Conservation (phyloP, 2,113 vertebrate species). For the Cyprinus carpio region DNA sequence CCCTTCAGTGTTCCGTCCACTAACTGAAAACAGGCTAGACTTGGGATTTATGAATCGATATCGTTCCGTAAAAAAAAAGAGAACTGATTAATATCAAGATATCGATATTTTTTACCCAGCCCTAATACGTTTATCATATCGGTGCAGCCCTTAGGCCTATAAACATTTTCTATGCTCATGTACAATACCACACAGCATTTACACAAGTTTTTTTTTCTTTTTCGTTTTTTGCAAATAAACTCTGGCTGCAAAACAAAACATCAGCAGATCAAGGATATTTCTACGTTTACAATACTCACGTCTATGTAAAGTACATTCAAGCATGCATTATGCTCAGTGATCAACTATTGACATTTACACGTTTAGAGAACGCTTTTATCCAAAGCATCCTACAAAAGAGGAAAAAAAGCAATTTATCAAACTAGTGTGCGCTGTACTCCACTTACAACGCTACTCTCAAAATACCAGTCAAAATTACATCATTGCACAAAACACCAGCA, state of each 20-base stretch:
- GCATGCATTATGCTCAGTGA: background rate
- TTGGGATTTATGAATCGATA: too few relatives aligned
- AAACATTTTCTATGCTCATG: background rate
- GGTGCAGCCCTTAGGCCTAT: background rate
- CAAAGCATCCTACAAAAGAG: too few relatives aligned
- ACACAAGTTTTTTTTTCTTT: background rate
- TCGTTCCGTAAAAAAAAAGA: too few relatives aligned
- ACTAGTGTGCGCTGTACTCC: background rate
- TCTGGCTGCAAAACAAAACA: background rate
- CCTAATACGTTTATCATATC: background rate
- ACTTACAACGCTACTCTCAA: background rate
- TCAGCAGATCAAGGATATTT: background rate
- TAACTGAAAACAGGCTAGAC: too few relatives aligned
- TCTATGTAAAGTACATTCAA: background rate
- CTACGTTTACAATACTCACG: background rate
- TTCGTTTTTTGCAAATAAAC: background rate
- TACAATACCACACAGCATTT: background rate
- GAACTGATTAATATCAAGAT: too few relatives aligned
- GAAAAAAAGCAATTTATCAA: too few relatives aligned
- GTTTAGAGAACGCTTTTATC: too few relatives aligned
- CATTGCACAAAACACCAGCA: background rate
- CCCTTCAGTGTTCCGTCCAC: too few relatives aligned
- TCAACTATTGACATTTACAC: background rate
- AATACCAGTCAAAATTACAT: background rate
- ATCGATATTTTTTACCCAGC: too few relatives aligned